phyloP scores from a whole-genome alignment of 2,113 vertebrate genomes.

The Solenodon paradoxus region DNA sequence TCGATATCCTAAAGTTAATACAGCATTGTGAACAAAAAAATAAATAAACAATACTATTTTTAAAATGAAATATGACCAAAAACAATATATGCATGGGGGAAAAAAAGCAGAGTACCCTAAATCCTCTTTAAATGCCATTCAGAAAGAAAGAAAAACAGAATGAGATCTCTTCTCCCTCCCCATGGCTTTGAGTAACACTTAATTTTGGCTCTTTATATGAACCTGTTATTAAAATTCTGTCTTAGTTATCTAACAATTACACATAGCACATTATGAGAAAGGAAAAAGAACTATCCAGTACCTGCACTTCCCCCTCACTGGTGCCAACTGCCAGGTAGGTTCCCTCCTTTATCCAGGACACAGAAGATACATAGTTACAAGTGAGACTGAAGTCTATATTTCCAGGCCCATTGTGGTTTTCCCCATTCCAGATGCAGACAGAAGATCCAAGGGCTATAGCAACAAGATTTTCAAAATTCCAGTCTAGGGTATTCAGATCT shows the following conservation, averaged over 20 bases:
- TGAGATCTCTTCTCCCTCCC: not conserved
- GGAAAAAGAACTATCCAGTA: constrained; percentile 31
- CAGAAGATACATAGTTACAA: constrained; percentile 79
- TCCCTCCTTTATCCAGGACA: constrained; percentile 85
- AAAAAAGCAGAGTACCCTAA: not conserved
- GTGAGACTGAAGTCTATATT: constrained; percentile 69
- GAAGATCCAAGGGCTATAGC: constrained; percentile 82
- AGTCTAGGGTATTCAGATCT: constrained; percentile 87
- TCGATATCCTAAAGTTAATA: too few relatives aligned
- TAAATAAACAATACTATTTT: too few relatives aligned
- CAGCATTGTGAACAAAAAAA: too few relatives aligned
- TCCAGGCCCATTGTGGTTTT: constrained; percentile 63
- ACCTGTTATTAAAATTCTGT: not conserved
- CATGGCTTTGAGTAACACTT: not conserved
- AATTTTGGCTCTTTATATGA: not conserved
- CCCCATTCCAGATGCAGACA: constrained; percentile 83
- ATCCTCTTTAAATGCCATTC: not conserved
- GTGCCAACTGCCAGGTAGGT: constrained; percentile 83
- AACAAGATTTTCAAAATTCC: constrained; percentile 82
- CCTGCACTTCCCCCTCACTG: constrained; percentile 85
- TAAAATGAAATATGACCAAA: not conserved
- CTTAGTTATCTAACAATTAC: not conserved
- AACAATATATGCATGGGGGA: not conserved
- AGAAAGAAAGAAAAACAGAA: not conserved
- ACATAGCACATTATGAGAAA: not conserved